Base-by-base conservation (phyloP, 2,113 vertebrate genomes). In the Balaeniceps rex region DNA sequence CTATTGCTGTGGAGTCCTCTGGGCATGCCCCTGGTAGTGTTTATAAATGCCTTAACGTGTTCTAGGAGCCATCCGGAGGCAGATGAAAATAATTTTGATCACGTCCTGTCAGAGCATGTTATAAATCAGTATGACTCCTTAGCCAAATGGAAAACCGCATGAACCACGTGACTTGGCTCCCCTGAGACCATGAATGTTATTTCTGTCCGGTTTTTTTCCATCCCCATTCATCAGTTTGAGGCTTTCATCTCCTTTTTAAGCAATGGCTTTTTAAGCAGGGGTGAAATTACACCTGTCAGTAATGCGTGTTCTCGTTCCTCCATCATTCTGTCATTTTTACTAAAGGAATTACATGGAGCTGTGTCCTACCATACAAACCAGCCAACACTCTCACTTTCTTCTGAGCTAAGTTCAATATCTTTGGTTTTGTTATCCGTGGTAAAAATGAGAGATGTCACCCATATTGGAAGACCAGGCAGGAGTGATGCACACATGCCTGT, bases 161-260 rank as follows among this genome's bases (percentile, higher is more conserved):
- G 42, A 90, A 78, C 33, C 86, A 66, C 36, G 3, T 65, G 77
- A 72, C 29, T 79, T 10, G 2, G 44, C 61, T 44, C 68, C 57
- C 46, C 24, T 18, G 72, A 87, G 82, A 71, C 28, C 26, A 40
- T 9, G 6, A 52, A 34, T 68, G 54, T 76, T 80, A 44, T 47
- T 93, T 52, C 46, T 74, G 33, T 87, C 70, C 34, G n/a, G 8
- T 38, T 72, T 85, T 38, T 54, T 91, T 79, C 51, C 31, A 38
- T 81, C 64, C 77, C 76, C 91, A 49, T 97, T 96, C 89, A 91
- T 96, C 93, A 93, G 60, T 74, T 89, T 60, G 82, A 92, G 71
- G 80, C 96, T 98, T 97, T 97, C 88, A 85, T 96, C 95, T 98
- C 83, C 87, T 91, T 97, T 96, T 90, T 96, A 92, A 97, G 88